Evolutionary conservation across 2,888 invertebrate genomes (phyloP), one percentile per base, ranked within the genome.

Genomic region (Myathropa florea): DNA sequence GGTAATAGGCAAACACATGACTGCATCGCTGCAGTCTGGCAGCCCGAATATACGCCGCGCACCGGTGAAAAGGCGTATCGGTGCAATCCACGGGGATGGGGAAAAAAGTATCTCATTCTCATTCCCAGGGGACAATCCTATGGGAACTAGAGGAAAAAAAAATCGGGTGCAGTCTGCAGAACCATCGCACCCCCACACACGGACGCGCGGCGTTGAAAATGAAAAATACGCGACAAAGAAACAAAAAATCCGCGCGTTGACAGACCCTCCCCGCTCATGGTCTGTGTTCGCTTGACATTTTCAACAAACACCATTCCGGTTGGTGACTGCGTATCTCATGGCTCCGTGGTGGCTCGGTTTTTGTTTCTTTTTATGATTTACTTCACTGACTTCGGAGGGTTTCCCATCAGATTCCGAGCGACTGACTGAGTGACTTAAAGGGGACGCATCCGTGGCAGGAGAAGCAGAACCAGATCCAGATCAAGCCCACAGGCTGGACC

Each of bases 1-100:
- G 77, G 59, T 85, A 85, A 81, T 81, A 81, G 76, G 63, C 80
- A 85, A 80, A 81, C 84, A 85, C 84, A 85, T 85, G 84, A 77
- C 63, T 85, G 84, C 76, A 68, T 75, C 80, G 39, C 24, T 21
- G 76, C 64, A 77, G 39, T 46, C 39, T 46, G 39, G 6, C 39
- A 46, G n/a, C n/a, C 39, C 39, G n/a, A n/a, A 39, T 39, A 30
- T 6, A 39, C 39, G 39, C 39, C n/a, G 24, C 70, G n/a, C 53
- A 21, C 64, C 30, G 46, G 3, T 21, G 21, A 76, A 79, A 79
- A 68, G 72, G 30, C 68, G 55, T n/a, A n/a, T n/a, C n/a, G n/a
- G n/a, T n/a, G 57, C 64, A 39, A 70, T 82, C 65, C 53, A 71
- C 60, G 36, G 28, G 33, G 33, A 33, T 33, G 33, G 10, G 10